Evolutionary conservation across 1,140 invertebrate genomes (phyloP), one percentile per base, ranked within the genome.

Genomic region (Lepidurus arcticus): DNA sequence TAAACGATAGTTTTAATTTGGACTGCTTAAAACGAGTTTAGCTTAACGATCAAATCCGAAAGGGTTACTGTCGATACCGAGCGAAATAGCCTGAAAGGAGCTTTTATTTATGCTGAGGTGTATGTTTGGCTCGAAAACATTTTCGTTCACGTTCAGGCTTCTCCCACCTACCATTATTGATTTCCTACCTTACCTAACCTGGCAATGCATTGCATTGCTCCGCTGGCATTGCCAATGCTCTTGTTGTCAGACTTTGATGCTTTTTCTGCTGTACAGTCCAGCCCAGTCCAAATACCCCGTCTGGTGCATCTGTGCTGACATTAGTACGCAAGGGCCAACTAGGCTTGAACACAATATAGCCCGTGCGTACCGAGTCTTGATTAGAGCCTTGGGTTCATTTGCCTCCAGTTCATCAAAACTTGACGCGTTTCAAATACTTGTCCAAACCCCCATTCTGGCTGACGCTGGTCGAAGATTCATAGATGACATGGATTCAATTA

Each of bases 201-300:
- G 53, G 53, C 53, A 65, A 21, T 65, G 53, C 53, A 9, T 21
- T 13, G 47, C 13, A 65, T 65, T 65, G 53, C 53, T 65, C n/a
- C 53, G 21, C 53, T 65, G n/a, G 9, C 53, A 65, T 65, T 65
- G 53, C 53, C 53, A 65, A 65, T 65, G 53, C 53, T 65, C 53
- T 65, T 65, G 53, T 65, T 65, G 53, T 65, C 53, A n/a, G 9
- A n/a, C 53, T 65, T 65, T 65, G 21, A 65, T 65, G 53, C 53
- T 21, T 65, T 34, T 65, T 65, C 53, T 65, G 16, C 53, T 65
- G 53, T 65, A 65, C 21, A 21, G n/a, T 65, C n/a, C 53, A 65
- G n/a, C 21, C n/a, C 53, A 65, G 53, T 34, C 34, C 34, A 34
- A 34, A 34, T 34, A 65, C 21, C 16, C 47, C 53, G n/a, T 65